phyloP scores from a whole-genome alignment of 2,113 vertebrate genomes.

The Amblyopsis rosae region DNA sequence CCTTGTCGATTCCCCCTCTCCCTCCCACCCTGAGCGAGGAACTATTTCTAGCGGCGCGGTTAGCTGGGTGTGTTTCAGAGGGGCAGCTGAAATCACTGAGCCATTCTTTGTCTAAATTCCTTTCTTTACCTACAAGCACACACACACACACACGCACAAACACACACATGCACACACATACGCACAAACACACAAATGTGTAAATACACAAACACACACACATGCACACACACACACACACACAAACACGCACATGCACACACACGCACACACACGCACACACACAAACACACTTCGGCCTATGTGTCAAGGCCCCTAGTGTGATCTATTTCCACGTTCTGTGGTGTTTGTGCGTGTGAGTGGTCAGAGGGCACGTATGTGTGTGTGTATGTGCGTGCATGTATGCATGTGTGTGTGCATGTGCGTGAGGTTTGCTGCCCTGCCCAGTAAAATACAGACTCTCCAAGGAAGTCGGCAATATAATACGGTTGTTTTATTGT shows the following conservation, averaged over 20 bases:
- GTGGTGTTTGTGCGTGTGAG: slow-evolving; percentile 56
- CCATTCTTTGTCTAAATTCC: slow-evolving; percentile 51
- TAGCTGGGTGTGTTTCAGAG: slow-evolving; percentile 62
- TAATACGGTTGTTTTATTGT: slow-evolving; percentile 80
- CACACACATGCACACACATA: slow-evolving; percentile 28
- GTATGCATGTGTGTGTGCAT: slow-evolving; percentile 13
- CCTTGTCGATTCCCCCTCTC: slow-evolving; percentile 12
- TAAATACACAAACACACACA: no score
- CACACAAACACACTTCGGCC: neutral
- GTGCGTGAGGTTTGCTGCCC: slow-evolving; percentile 65
- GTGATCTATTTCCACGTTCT: slow-evolving; percentile 78
- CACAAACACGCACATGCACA: neutral
- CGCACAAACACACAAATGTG: neutral
- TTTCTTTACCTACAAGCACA: slow-evolving; percentile 41
- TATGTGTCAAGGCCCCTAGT: neutral
- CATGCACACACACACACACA: no score
- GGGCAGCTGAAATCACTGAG: slow-evolving; percentile 58
- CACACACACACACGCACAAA: slow-evolving; percentile 51
- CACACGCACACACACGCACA: neutral
- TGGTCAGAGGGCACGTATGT: no score
- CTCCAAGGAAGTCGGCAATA: slow-evolving; percentile 79
- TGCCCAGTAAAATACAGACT: slow-evolving; percentile 83
- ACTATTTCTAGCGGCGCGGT: slow-evolving; percentile 72
- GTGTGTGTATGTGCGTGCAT: slow-evolving; percentile 66
- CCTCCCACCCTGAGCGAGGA: slow-evolving; percentile 25